phyloP scores from a whole-genome alignment of 1,140 invertebrate genomes.

The Meloidogyne exigua region DNA sequence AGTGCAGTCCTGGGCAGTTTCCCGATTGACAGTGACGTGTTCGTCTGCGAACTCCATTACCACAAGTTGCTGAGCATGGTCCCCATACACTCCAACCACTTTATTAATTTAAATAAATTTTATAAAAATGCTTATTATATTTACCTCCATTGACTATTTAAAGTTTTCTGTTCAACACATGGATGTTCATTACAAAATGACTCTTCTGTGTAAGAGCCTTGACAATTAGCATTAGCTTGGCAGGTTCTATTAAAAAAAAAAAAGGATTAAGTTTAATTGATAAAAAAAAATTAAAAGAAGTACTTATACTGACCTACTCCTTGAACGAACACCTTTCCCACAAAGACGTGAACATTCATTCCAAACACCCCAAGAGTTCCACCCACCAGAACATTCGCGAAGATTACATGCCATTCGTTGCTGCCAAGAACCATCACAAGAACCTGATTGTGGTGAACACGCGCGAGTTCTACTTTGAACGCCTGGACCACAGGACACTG shows the following conservation, averaged over 20 bases:
- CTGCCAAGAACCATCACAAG: conserved; percentile 58
- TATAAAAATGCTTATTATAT: conserved; percentile 28
- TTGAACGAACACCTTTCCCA: conserved; percentile 67
- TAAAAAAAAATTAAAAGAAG: not conserved
- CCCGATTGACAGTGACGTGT: conserved; percentile 59
- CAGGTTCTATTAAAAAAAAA: conserved; percentile 25
- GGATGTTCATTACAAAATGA: conserved; percentile 61
- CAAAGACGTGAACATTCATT: conserved; percentile 69
- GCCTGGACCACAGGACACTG: conserved; percentile 37
- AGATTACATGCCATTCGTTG: conserved; percentile 62
- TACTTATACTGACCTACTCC: conserved; percentile 50
- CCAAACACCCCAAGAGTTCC: conserved; percentile 64
- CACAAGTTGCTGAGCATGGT: conserved; percentile 47
- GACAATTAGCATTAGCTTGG: conserved; percentile 34
- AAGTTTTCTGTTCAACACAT: conserved; percentile 24
- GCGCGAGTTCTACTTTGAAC: conserved; percentile 26
- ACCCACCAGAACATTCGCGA: conserved; percentile 48
- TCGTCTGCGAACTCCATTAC: conserved; percentile 55
- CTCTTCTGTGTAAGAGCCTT: conserved; percentile 53
- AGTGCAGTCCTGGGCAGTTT: conserved; percentile 50
- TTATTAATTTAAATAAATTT: conserved; percentile 3
- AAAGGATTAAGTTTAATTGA: not conserved
- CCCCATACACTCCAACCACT: conserved; percentile 54
- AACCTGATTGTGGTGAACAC: conserved; percentile 40
- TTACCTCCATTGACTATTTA: conserved; percentile 37